Percentiles rank a stretch among this genome's conserved stretches.
These are phyloP conservation scores for Thamnaconus septentrionalis DNA, from an alignment of 2,113 vertebrate species.

Conservation along the genomic window DNA sequence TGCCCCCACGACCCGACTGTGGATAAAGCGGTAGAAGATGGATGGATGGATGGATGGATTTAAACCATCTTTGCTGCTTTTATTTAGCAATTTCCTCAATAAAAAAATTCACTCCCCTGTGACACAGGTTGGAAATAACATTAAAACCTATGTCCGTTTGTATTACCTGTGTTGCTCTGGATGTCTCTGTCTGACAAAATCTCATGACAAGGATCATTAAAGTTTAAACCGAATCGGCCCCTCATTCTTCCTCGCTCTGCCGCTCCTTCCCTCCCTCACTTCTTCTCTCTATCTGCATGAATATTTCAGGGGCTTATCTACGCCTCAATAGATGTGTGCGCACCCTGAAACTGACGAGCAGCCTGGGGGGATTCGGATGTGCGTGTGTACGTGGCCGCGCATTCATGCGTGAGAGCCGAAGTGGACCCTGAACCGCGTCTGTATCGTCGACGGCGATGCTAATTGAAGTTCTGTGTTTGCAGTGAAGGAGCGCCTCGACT, in stretches of 20 bases:
- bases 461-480: constrained; percentile 1
- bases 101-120: no score
- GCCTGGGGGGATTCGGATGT: constrained; percentile 20
- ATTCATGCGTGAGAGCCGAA: constrained; percentile 2
- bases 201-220: no score
- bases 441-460: not conserved
- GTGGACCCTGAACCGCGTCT: constrained; percentile 6
- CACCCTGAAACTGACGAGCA: constrained; percentile 49
- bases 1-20: no score
- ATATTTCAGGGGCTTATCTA: constrained; percentile 70
- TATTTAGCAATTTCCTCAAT: no score
- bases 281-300: constrained; percentile 38
- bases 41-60: no score
- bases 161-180: no score
- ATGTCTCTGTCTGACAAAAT: no score
- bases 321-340: constrained; percentile 61
- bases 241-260: not conserved
- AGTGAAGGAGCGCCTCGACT: not conserved
- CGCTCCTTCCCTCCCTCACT: not conserved
- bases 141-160: no score
- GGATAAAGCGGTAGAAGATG: no score
- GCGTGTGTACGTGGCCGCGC: constrained; percentile 3
- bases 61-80: no score
- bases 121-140: no score
- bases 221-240: no score